Percentiles rank a stretch among this genome's conserved stretches.
Evolutionary conservation across 1,140 invertebrate species (phyloP).

Genomic region (Cataglyphis hispanica): DNA sequence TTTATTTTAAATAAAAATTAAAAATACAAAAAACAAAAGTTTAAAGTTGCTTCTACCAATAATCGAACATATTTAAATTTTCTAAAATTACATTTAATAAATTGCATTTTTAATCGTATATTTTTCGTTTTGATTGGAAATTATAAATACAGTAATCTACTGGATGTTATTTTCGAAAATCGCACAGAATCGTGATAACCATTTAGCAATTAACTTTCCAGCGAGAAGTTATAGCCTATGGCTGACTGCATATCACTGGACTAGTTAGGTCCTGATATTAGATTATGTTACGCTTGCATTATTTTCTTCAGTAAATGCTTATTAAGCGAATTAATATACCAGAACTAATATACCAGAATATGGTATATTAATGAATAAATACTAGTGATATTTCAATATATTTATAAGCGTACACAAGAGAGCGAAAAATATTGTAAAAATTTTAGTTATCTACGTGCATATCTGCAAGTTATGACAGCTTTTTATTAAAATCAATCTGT

Average conservation of each 20-base stretch:
- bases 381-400: not conserved
- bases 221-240: conserved; percentile 19
- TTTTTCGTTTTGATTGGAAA: not conserved
- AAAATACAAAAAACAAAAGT: not conserved
- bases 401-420: not conserved
- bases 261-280: not conserved
- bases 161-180: conserved; percentile 9
- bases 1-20: not conserved
- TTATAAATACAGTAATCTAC: conserved; percentile 16
- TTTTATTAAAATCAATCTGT: not conserved
- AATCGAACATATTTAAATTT: not conserved
- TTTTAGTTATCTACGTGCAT: not conserved
- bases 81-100: not conserved
- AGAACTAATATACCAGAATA: no score
- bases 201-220: conserved; percentile 45
- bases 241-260: conserved; percentile 20
- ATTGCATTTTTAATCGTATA: not conserved
- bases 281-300: conserved; percentile 35
- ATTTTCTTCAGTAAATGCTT: conserved; percentile 21
- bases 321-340: no score
- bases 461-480: not conserved
- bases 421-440: not conserved
- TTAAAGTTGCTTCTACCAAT: not conserved
- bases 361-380: conserved; percentile 33
- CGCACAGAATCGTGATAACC: not conserved